Percentiles rank a stretch among this genome's conserved stretches.
These are phyloP conservation scores for Peromyscus melanophrys DNA, from an alignment of 2,797 vertebrate genomes.

Conservation along the genomic window DNA sequence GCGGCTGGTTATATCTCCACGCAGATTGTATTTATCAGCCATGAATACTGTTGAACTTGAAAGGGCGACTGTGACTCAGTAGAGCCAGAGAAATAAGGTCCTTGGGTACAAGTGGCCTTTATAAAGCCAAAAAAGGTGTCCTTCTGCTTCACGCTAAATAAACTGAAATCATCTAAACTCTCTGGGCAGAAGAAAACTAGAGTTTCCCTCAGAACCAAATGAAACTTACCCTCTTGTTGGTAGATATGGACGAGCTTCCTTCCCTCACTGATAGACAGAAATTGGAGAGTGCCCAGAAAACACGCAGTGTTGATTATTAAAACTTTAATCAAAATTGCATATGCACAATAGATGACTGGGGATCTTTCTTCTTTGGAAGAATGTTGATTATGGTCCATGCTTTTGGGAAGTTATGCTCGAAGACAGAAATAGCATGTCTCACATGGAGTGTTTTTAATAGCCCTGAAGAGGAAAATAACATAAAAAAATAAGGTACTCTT, in stretches of 20 bases:
- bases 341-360: slow-evolving; percentile 27
- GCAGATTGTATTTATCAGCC: slow-evolving; percentile 71
- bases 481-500: slow-evolving; percentile 58
- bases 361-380: slow-evolving; percentile 51
- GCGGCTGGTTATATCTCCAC: slow-evolving; percentile 33
- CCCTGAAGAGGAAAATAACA: slow-evolving; percentile 63
- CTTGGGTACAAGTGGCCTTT: slow-evolving; percentile 57
- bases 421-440: slow-evolving; percentile 62
- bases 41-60: slow-evolving; percentile 48
- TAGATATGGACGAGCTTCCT: slow-evolving; percentile 50
- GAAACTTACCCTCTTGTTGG: slow-evolving; percentile 55
- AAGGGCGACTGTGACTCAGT: slow-evolving; percentile 46
- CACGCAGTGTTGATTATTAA: slow-evolving; percentile 34
- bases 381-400: background rate
- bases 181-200: slow-evolving; percentile 61
- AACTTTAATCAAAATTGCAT: slow-evolving; percentile 54
- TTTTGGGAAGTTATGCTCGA: slow-evolving; percentile 60
- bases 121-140: slow-evolving; percentile 38
- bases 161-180: slow-evolving; percentile 61
- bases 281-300: slow-evolving; percentile 31
- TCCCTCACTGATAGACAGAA: slow-evolving; percentile 46
- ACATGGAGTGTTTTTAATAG: slow-evolving; percentile 56
- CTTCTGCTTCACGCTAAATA: slow-evolving; percentile 19
- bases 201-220: slow-evolving; percentile 68
- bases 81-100: slow-evolving; percentile 46